A percentile compares a stretch with the other conserved stretches of the same genome.
These are phyloP conservation scores for Dioctria linearis DNA, from an alignment of 2,888 invertebrate genomes.

Conservation along the genomic window DNA sequence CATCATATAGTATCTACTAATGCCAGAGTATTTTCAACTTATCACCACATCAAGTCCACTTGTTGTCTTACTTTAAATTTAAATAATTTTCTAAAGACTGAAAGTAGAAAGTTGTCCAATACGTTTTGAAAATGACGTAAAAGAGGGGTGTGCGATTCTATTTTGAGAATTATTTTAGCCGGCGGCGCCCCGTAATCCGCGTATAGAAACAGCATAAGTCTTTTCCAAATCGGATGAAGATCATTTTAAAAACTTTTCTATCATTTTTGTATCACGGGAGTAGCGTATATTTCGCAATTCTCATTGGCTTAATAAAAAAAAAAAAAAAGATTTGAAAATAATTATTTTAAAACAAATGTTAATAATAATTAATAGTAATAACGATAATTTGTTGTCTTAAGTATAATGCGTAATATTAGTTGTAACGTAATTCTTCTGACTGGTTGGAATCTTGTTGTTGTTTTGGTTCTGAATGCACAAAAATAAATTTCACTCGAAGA, in stretches of 20 bases:
- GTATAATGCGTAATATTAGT: neutral
- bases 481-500: slow-evolving; percentile 25
- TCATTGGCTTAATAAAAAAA: too few species aligned
- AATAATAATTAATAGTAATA: too few species aligned
- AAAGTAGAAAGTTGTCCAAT: neutral
- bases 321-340: too few species aligned
- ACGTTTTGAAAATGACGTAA: slow-evolving; percentile 3
- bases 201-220: neutral
- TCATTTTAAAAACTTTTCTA: too few species aligned
- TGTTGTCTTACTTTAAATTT: too few species aligned
- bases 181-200: neutral
- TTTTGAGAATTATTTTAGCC: neutral
- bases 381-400: neutral
- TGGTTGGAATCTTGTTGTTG: neutral
- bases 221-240: neutral
- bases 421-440: slow-evolving; percentile 3
- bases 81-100: neutral
- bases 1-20: too few species aligned
- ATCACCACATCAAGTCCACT: too few species aligned
- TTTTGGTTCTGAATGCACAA: slow-evolving; percentile 8
- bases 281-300: too few species aligned
- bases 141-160: slow-evolving; percentile 28
- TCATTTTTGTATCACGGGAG: too few species aligned
- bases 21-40: too few species aligned
- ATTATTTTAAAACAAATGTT: too few species aligned